A percentile compares a stretch with the other conserved stretches of the same genome.
Evolutionary conservation across 2,113 vertebrate genomes (phyloP).

Genomic region (Lampris megalopsis): DNA sequence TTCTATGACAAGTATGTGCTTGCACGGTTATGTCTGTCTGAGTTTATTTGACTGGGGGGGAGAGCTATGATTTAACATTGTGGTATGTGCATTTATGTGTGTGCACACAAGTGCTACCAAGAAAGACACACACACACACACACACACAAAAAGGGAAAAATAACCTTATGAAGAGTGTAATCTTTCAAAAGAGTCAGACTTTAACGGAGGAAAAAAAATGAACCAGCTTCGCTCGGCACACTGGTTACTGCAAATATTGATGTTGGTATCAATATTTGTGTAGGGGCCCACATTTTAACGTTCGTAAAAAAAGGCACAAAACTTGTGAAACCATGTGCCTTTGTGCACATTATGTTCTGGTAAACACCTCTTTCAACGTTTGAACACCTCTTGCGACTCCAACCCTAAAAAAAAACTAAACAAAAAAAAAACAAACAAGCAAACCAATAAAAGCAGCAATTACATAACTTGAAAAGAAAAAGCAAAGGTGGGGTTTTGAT

Average conservation of each 20-base stretch:
- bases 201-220: too few relatives aligned
- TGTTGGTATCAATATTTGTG: conserved; percentile 30
- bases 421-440: not conserved
- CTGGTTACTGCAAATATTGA: not conserved
- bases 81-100: not conserved
- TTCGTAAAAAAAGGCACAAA: not conserved
- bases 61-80: too few relatives aligned
- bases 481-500: conserved; percentile 18
- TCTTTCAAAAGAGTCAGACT: not conserved
- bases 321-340: conserved; percentile 1
- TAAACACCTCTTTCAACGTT: conserved; percentile 10
- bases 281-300: not conserved
- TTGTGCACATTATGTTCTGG: conserved; percentile 4
- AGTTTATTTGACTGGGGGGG: too few relatives aligned
- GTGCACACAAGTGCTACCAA: not conserved
- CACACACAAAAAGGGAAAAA: not conserved
- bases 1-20: too few relatives aligned
- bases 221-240: too few relatives aligned
- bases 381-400: conserved; percentile 16
- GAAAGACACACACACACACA: not conserved
- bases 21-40: too few relatives aligned
- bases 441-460: conserved; percentile 14
- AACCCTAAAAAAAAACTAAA: conserved; percentile 6
- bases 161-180: not conserved
- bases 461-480: conserved; percentile 29